These are phyloP conservation scores for Bos javanicus DNA, from an alignment of 2,113 vertebrate genomes.

Conservation along the genomic window DNA sequence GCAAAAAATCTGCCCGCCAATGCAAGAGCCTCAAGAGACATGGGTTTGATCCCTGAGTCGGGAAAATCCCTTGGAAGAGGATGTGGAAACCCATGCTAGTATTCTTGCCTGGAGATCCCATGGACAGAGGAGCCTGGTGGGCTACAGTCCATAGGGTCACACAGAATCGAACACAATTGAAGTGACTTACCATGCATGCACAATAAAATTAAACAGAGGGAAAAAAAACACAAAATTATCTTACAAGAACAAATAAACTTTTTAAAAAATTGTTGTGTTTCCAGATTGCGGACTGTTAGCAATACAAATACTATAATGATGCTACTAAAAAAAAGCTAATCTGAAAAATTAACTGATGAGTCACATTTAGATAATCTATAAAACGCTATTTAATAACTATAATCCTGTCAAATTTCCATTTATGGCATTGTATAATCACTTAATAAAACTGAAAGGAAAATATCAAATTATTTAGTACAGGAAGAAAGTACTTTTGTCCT, in stretches of 20 bases:
- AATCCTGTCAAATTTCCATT: not conserved
- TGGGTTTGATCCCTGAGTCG: not conserved
- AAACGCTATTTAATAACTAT: not conserved
- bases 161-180: not conserved
- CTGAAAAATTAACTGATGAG: not conserved
- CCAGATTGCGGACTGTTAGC: not conserved
- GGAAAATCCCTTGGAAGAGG: not conserved
- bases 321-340: not conserved
- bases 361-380: not conserved
- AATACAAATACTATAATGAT: not conserved
- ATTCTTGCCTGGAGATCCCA: not conserved
- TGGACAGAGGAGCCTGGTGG: not conserved
- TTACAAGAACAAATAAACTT: slow-evolving; percentile 9
- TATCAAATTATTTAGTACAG: not conserved
- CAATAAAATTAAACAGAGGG: not conserved
- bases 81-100: not conserved
- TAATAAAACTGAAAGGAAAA: not conserved
- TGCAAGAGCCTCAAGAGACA: not conserved
- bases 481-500: not conserved
- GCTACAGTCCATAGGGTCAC: not conserved
- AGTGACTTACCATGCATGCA: not conserved
- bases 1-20: not conserved
- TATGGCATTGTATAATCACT: not conserved
- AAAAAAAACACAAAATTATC: not conserved
- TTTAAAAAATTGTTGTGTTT: not conserved